Base-by-base conservation (phyloP, 1,140 invertebrate species). In the Pseudomyrmex gracilis region DNA sequence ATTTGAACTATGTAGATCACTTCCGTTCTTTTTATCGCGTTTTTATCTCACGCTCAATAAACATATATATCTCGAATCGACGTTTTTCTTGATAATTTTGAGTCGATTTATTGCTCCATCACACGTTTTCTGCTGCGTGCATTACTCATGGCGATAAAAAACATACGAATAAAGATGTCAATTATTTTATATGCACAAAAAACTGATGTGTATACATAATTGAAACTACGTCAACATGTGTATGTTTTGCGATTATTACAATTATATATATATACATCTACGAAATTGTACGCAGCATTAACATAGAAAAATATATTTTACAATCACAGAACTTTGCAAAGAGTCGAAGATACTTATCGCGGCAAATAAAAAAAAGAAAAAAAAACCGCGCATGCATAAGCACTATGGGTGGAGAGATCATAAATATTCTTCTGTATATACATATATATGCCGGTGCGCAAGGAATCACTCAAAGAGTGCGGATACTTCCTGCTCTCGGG, bases 291-390 rank as follows among this genome's bases (percentile, higher is more conserved):
- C n/a, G 51, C 49, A 55, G 7, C 15, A 68, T 78, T 70, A 68
- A 68, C 13, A 1, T 68, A 70, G 2, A 51, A 17, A 78, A 53
- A 70, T 70, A 47, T 57, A 24, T 68, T 57, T n/a, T n/a, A 34
- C 15, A 76, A 64, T 71, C n/a, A n/a, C n/a, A n/a, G 34, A 20
- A 15, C 64, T 34, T 80, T 53, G 20, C 60, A 70, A 43, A 60
- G 58, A 80, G 70, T 80, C 51, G 47, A 80, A 70, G 5, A 70
- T 70, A 53, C 57, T 80, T 70, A 47, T 24, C 67, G 63, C 13
- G 53, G 61, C 53, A 45, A 20, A 80, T 70, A 20, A 71, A 78
- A 71, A 7, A 34, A 34, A 34, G 7, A 34, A 34, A 34, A 34
- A 7, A 34, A 34, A 34, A 34, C 5, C 34, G 43, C 43, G 20